Percentiles rank a stretch among this genome's conserved stretches.
phyloP scores from a whole-genome alignment of 2,888 invertebrate genomes.

The Ferrisia virgata region DNA sequence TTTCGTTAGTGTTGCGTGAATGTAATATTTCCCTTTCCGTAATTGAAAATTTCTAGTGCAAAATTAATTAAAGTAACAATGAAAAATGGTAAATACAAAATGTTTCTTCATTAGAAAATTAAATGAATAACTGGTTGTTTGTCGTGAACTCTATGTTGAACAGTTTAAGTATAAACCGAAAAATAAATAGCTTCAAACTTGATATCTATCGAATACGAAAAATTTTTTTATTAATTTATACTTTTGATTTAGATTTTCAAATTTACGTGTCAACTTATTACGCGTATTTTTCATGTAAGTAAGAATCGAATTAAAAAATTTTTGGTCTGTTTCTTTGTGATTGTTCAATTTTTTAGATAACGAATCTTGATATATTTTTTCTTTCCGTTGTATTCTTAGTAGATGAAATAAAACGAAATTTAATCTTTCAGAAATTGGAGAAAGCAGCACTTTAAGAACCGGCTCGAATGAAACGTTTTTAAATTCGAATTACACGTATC shows the following conservation, averaged over 20 bases:
- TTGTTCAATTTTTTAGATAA: background rate
- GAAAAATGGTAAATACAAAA: slow-evolving; percentile 24
- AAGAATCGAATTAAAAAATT: background rate
- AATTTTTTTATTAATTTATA: background rate
- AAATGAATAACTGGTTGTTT: background rate
- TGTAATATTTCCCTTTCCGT: slow-evolving; percentile 25
- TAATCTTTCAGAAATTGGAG: slow-evolving; percentile 27
- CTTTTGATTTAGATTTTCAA: background rate
- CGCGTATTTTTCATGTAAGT: background rate
- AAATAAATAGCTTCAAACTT: background rate
- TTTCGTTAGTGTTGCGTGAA: slow-evolving; percentile 6
- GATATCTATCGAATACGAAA: background rate
- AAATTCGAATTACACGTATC: background rate
- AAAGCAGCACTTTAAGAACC: background rate
- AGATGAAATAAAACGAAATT: background rate
- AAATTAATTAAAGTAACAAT: slow-evolving; percentile 25
- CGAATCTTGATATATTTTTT: background rate
- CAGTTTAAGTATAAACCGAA: background rate
- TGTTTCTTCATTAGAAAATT: background rate
- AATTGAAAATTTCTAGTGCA: slow-evolving; percentile 25
- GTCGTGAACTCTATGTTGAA: background rate
- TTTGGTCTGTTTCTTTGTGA: background rate
- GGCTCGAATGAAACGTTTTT: slow-evolving; percentile 10
- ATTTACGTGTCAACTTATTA: background rate
- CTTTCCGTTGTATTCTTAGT: background rate